Conservation (phyloP, 2,113 vertebrate genomes). For the Genyomyrus donnyi region DNA sequence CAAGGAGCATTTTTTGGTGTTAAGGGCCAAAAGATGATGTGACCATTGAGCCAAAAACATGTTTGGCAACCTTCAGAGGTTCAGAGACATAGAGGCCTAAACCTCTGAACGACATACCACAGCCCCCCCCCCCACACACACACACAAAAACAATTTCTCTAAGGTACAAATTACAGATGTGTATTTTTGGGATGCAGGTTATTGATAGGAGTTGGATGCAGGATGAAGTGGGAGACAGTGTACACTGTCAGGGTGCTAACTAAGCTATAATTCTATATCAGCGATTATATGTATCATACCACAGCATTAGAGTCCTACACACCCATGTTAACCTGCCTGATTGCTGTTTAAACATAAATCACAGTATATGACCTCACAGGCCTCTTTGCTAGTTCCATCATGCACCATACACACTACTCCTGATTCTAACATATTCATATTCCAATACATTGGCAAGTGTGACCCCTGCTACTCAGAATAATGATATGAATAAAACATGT, state of each 20-base stretch:
- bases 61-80: neutral
- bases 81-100: neutral
- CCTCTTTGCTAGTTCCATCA: neutral
- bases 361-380: neutral
- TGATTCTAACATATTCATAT: neutral
- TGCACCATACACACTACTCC: neutral
- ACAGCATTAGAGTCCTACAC: neutral
- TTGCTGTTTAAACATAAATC: neutral
- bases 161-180: neutral
- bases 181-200: no score
- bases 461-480: neutral
- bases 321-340: neutral
- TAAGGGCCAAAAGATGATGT: no score
- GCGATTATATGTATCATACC: neutral
- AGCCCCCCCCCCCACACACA: no score
- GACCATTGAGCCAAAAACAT: neutral
- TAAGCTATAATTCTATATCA: neutral
- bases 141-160: no score
- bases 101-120: no score
- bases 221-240: neutral
- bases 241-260: neutral
- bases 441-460: neutral
- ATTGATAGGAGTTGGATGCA: no score
- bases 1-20: no score
- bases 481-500: neutral